Percentiles rank a stretch among this genome's conserved stretches.
These are phyloP conservation scores for Gryllus longicercus DNA, from an alignment of 2,888 invertebrate genomes.

Conservation along the genomic window DNA sequence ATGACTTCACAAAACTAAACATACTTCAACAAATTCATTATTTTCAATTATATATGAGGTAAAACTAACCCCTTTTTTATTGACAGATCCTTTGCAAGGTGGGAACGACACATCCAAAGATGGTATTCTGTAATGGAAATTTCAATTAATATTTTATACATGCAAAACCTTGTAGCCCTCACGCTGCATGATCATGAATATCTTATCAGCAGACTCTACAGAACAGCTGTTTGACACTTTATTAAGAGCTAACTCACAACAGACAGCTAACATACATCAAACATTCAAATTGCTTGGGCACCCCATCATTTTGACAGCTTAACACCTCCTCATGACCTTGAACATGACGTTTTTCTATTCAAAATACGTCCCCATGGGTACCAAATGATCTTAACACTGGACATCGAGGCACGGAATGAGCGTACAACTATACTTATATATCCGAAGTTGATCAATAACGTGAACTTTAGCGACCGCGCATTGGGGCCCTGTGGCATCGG, in stretches of 20 bases:
- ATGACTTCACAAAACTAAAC: no score
- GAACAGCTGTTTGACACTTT: not conserved
- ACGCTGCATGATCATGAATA: not conserved
- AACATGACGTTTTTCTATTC: not conserved
- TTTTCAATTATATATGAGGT: not conserved
- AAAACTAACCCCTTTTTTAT: conserved; percentile 25
- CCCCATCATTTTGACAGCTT: not conserved
- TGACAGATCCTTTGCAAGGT: not conserved
- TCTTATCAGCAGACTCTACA: not conserved
- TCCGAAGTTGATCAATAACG: conserved; percentile 28
- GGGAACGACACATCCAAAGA: conserved; percentile 28
- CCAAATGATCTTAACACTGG: conserved; percentile 21
- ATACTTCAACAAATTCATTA: no score
- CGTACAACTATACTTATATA: conserved; percentile 20
- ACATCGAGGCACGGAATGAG: not conserved
- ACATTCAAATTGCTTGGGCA: not conserved
- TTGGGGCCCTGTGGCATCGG: not conserved
- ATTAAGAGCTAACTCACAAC: conserved; percentile 5
- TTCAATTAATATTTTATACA: not conserved
- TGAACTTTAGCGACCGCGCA: conserved; percentile 31
- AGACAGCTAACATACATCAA: not conserved
- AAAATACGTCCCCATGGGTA: conserved; percentile 11
- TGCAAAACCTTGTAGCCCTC: not conserved
- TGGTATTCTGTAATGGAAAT: conserved; percentile 24
- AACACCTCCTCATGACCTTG: not conserved